Evolutionary conservation across 2,797 vertebrate genomes (phyloP).

Genomic region (Pterois miles): DNA sequence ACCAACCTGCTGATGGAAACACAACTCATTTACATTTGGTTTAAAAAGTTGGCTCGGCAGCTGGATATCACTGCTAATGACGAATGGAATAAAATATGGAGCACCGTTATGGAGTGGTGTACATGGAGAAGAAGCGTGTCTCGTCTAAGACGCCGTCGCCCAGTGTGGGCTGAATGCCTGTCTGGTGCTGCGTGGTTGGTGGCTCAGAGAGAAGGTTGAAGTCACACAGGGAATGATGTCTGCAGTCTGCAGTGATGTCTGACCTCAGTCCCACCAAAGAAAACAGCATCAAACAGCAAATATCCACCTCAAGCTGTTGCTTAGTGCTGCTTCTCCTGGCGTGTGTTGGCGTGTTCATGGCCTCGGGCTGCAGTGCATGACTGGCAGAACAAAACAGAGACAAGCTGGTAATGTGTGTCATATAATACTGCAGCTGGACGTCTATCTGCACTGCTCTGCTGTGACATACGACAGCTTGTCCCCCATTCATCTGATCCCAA

Average conservation of each 20-base stretch:
- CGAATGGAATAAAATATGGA: neutral
- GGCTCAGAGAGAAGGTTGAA: neutral
- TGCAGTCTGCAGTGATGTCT: neutral
- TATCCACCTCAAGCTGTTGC: conserved; percentile 9
- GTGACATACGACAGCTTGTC: no score
- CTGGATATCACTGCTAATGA: neutral
- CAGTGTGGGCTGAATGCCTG: neutral
- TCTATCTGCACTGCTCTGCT: neutral
- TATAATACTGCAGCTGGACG: conserved; percentile 4
- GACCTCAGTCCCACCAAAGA: neutral
- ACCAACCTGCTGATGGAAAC: neutral
- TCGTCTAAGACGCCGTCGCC: neutral
- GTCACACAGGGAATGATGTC: neutral
- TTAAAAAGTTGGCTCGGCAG: neutral
- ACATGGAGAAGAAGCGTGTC: neutral
- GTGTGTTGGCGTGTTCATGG: neutral
- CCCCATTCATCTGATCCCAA: no score
- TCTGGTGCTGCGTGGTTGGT: neutral
- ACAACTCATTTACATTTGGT: conserved; percentile 6
- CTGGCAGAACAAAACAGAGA: neutral
- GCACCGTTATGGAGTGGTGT: neutral
- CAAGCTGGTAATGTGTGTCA: neutral
- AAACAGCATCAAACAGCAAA: conserved; percentile 10
- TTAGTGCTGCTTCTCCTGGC: neutral
- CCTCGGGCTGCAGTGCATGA: neutral